Base-by-base conservation (phyloP, 2,113 vertebrate genomes). In the Dicrurus megarhynchus region DNA sequence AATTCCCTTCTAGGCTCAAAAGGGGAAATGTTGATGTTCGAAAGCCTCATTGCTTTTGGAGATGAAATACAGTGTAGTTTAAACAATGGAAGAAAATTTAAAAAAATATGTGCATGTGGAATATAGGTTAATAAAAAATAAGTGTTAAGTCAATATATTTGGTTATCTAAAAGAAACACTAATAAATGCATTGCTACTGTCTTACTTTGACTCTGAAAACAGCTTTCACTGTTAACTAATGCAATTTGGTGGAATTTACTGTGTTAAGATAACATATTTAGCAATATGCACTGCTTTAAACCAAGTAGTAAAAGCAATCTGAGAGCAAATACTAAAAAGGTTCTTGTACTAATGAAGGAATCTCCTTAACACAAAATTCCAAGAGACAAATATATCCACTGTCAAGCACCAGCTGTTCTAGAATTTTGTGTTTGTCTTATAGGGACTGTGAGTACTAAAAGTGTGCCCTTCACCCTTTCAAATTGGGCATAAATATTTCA, bases 321-420 rank as follows among this genome's bases (percentile, higher is more conserved):
- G 73, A 82, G 73, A 84, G 37, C 82, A 95, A 97, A 97, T 97
- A 94, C 93, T 97, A 96, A 96, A 97, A 97, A 90, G 89, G 53
- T 64, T 76, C 91, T 97, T 97, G 95, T 97, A 80, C 94, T 86
- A 95, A 92, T 94, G 83, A 97, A 97, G 84, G 95, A 97, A 94
- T 80, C 67, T 87, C 35, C 75, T 82, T 86, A 96, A 97, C 68
- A 95, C 65, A 96, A 97, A 95, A 95, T 96, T 97, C 96, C 87
- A 93, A 84, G 86, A 94, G 95, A 97, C 95, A 97, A 98, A 98
- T 95, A 96, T 86, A 91, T 94, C 86, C 76, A 96, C 90, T 97
- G 96, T 96, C 95, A 97, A 97, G 95, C 91, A 97, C 86, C 97
- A 98, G 96, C 97, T 96, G 92, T 94, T 94, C 63, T 74, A 79